These are phyloP conservation scores for Labroides dimidiatus DNA, from an alignment of 2,797 vertebrate genomes.

Conservation along the genomic window DNA sequence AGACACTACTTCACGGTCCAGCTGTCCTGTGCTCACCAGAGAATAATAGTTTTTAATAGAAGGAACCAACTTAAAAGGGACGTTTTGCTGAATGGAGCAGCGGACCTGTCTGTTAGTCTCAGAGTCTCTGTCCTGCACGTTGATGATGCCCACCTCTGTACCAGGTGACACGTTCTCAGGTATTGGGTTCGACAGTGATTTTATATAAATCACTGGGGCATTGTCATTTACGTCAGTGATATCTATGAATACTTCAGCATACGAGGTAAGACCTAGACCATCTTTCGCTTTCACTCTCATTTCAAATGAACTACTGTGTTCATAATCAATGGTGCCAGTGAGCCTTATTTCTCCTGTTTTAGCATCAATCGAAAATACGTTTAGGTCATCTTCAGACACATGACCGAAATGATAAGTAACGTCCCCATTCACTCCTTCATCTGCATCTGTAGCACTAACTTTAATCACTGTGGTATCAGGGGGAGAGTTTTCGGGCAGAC, in stretches of 20 bases:
- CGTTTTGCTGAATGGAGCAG: conserved; percentile 65
- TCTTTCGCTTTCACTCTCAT: conserved; percentile 52
- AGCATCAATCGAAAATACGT: too few species aligned
- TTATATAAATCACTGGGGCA: conserved; percentile 8
- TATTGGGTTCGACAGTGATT: neutral
- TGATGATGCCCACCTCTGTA: conserved; percentile 35
- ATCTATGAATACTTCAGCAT: conserved; percentile 24
- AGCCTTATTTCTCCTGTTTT: conserved; percentile 42
- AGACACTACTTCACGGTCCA: conserved; percentile 78
- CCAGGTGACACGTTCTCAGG: conserved; percentile 18
- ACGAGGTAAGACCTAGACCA: conserved; percentile 33
- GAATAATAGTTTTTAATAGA: conserved; percentile 78
- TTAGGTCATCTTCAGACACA: conserved; percentile 35
- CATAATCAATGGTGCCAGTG: conserved; percentile 46
- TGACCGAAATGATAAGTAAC: conserved; percentile 47
- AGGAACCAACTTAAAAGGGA: conserved; percentile 76
- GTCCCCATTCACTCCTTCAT: conserved; percentile 70
- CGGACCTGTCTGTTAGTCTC: conserved; percentile 76
- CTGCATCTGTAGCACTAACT: conserved; percentile 63
- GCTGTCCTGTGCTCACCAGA: conserved; percentile 59
- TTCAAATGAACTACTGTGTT: too few species aligned
- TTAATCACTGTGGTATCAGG: conserved; percentile 36
- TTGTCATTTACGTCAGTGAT: conserved; percentile 78
- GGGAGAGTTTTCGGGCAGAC: conserved; percentile 58
- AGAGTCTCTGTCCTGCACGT: conserved; percentile 75